These are phyloP conservation scores for Onychomys arenicola DNA, from an alignment of 2,797 vertebrate species.

Conservation along the genomic window DNA sequence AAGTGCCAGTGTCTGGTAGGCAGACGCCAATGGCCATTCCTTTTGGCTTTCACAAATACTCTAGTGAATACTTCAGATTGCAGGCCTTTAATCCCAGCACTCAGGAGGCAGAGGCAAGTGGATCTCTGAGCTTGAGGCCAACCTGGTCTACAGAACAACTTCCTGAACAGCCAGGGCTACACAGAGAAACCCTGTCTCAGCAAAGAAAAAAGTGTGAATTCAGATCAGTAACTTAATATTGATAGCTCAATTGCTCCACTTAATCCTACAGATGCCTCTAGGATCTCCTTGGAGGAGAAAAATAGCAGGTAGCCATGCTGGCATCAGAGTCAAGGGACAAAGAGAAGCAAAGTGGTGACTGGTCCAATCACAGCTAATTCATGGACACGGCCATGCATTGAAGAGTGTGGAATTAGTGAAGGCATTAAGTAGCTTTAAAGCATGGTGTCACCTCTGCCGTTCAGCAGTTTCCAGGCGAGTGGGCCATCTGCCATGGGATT, in stretches of 20 bases:
- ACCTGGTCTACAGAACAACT: neutral
- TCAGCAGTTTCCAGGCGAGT: constrained; percentile 63
- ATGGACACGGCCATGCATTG: constrained; percentile 62
- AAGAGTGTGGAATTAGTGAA: constrained; percentile 81
- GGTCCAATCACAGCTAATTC: constrained; percentile 75
- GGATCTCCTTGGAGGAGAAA: neutral
- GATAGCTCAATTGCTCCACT: neutral
- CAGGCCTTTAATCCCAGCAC: neutral
- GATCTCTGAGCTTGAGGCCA: neutral
- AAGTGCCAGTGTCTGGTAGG: neutral
- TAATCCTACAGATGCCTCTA: neutral
- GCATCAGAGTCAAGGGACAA: constrained; percentile 42
- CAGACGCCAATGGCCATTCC: neutral
- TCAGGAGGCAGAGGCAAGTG: neutral
- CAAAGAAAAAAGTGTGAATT: neutral
- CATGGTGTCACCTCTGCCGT: constrained; percentile 71
- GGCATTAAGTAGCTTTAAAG: constrained; percentile 75
- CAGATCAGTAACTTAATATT: neutral
- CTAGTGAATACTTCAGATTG: neutral
- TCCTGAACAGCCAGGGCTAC: neutral
- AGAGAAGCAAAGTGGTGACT: constrained; percentile 64
- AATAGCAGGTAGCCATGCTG: constrained; percentile 49
- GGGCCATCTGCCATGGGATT: constrained; percentile 11
- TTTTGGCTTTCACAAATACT: neutral
- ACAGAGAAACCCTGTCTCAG: neutral